Conservation (phyloP, 2,797 vertebrate species). For the Lacerta viridis region DNA sequence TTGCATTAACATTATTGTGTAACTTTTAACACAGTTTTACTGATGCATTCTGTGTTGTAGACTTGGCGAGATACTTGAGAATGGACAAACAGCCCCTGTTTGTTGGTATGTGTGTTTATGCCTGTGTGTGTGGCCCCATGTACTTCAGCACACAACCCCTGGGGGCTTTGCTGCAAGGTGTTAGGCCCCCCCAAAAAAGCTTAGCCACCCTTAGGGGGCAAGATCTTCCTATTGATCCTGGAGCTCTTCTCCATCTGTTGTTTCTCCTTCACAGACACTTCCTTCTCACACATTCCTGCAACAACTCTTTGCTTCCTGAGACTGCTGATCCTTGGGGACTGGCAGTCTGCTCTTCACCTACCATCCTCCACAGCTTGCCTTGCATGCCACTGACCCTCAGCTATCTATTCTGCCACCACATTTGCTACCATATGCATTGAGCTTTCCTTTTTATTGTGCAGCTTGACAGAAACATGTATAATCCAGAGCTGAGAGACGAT, state of each 20-base stretch:
- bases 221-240: background rate
- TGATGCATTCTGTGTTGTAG: no score
- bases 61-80: no score
- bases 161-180: no score
- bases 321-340: background rate
- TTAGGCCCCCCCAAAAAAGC: no score
- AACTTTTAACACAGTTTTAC: no score
- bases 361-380: background rate
- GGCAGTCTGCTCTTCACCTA: background rate
- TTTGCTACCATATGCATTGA: background rate
- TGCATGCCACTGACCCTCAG: background rate
- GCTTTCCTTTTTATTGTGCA: background rate
- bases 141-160: no score
- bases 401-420: background rate
- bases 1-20: no score
- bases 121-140: no score
- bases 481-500: background rate
- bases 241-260: background rate
- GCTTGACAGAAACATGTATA: background rate
- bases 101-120: no score
- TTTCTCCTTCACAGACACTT: background rate
- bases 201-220: background rate
- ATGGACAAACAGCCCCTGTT: no score
- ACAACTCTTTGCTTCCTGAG: background rate
- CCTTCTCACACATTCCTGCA: slow-evolving; percentile 1